A percentile compares a stretch with the other conserved stretches of the same genome.
Conservation (phyloP, 2,888 invertebrate genomes). For the Pantelozetes paolii region DNA sequence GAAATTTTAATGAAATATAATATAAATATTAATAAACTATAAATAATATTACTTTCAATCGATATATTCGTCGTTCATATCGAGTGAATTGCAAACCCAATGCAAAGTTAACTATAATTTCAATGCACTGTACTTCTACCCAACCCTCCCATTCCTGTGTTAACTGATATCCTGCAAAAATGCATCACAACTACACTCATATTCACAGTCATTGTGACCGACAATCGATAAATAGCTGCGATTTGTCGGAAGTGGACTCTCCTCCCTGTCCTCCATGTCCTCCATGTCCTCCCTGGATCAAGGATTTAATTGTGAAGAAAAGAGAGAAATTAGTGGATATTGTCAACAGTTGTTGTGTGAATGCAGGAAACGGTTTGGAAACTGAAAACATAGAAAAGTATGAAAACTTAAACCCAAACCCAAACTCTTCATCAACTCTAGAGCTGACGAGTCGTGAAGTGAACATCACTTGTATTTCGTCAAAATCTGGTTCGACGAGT, state of each 20-base stretch:
- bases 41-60: not conserved
- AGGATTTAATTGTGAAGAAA: not conserved
- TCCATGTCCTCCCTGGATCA: not conserved
- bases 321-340: constrained; percentile 19
- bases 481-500: constrained; percentile 30
- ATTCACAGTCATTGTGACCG: not conserved
- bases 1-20: not conserved
- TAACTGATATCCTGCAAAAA: constrained; percentile 36
- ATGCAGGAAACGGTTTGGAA: not conserved
- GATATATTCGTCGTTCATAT: not conserved
- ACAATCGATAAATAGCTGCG: constrained; percentile 22
- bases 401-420: not conserved
- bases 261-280: not conserved
- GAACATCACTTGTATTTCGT: constrained; percentile 8
- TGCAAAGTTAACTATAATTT: not conserved
- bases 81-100: not conserved
- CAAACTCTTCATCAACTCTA: not conserved
- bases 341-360: constrained; percentile 4
- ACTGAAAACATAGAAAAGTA: not conserved
- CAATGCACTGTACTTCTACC: not conserved
- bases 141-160: constrained; percentile 17
- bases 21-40: not conserved
- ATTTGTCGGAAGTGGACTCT: not conserved
- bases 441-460: constrained; percentile 12
- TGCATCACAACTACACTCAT: not conserved